Base-by-base conservation (phyloP, 2,888 invertebrate genomes). In the Ennomos fuscantarius region DNA sequence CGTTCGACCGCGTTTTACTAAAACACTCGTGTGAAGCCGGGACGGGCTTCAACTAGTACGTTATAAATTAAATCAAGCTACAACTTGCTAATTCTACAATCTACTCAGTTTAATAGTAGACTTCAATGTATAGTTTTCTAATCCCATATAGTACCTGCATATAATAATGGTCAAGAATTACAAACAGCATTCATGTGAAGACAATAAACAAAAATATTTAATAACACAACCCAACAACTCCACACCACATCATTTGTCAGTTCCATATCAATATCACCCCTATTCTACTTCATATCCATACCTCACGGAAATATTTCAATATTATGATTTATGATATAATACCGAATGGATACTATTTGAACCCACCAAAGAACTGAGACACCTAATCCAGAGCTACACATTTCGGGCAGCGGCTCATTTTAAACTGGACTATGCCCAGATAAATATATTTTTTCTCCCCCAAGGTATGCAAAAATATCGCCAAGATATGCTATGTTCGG, bases 401-500 rank as follows among this genome's bases (percentile, higher is more conserved):
- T 36, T 24, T 13, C 32, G 8, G 33, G 8, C 10, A 34, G 10
- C 36, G 47, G 74, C 24, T 75, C 83, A 62, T 37, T 1, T 9
- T 60, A 69, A 0, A 15, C 37, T 83, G 81, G 88, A 62, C 53
- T 60, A 53, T 64, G 63, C 70, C 70, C 74, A 78, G 81, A 87
- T 86, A 86, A 83, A 83, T 87, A 82, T 86, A 82, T 86, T 78
- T 74, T 71, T 73, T 66, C 69, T 78, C 88, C 85, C 86, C 79
- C 69, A 76, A 81, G 84, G 81, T 89, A 89, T 89, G 89, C 87
- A 89, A 89, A 89, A 89, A 89, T 88, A 88, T 84, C 79, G 79
- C 79, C 69, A 72, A 81, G 81, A 83, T 83, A 88, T 82, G 78
- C 79, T 75, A 70, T 78, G 70, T 78, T 73, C 68, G 75, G 79